Percentiles rank a stretch among this genome's conserved stretches.
Evolutionary conservation across 2,888 invertebrate genomes (phyloP).

Genomic region (Trissolcus japonicus): DNA sequence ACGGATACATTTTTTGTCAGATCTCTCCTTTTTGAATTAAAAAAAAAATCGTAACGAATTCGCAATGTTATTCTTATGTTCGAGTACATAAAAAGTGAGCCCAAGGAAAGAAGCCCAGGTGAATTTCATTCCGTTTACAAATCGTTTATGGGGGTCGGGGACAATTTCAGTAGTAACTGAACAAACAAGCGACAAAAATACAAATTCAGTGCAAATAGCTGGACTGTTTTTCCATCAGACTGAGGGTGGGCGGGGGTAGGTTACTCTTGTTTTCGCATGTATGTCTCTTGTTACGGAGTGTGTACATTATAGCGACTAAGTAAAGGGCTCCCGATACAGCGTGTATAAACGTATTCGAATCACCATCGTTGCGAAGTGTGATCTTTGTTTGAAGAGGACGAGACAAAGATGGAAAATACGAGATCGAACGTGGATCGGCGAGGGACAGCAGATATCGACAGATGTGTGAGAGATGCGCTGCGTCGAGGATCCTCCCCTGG

Average conservation of each 20-base stretch:
- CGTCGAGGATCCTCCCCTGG: conserved; percentile 64
- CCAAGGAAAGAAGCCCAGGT: too few species aligned
- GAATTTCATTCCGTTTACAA: background rate
- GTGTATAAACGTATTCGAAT: conserved; percentile 61
- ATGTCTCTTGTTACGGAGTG: conserved; percentile 51
- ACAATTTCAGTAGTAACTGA: conserved; percentile 14
- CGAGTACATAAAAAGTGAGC: too few species aligned
- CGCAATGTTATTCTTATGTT: too few species aligned
- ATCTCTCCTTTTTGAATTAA: too few species aligned
- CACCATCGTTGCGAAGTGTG: conserved; percentile 51
- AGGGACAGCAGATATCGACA: conserved; percentile 58
- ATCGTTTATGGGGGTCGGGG: background rate
- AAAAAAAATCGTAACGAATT: too few species aligned
- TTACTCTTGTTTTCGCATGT: conserved; percentile 6
- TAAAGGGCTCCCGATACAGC: conserved; percentile 62
- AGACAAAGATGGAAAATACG: conserved; percentile 25
- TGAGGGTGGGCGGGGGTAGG: conserved; percentile 18
- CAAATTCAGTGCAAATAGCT: conserved; percentile 48
- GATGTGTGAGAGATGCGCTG: conserved; percentile 35
- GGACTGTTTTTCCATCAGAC: conserved; percentile 37
- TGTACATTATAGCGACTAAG: conserved; percentile 57
- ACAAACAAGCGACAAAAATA: conserved; percentile 55
- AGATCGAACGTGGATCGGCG: conserved; percentile 25
- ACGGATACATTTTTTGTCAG: too few species aligned
- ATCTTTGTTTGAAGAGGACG: conserved; percentile 53